phyloP scores from a whole-genome alignment of 2,888 invertebrate species.

The Watsonalla binaria region DNA sequence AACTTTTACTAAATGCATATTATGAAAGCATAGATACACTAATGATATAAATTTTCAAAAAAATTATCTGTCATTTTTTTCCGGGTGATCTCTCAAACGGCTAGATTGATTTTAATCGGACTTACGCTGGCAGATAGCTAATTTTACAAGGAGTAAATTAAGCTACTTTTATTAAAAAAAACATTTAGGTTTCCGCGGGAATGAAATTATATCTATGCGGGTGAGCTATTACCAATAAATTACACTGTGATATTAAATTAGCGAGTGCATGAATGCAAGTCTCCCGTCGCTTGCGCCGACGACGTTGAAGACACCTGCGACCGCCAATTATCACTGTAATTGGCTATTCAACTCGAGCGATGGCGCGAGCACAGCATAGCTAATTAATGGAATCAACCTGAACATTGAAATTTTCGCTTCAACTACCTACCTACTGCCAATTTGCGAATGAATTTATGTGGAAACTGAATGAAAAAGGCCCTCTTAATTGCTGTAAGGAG shows the following conservation, averaged over 20 bases:
- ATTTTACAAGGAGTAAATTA: no score
- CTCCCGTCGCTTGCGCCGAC: slow-evolving; percentile 29
- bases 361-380: slow-evolving; percentile 61
- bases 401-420: slow-evolving; percentile 72
- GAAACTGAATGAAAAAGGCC: slow-evolving; percentile 27
- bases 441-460: slow-evolving; percentile 44
- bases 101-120: no score
- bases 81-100: no score
- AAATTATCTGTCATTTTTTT: no score
- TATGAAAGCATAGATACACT: no score
- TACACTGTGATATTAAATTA: background rate
- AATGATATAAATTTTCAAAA: no score
- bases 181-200: no score
- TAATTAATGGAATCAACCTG: slow-evolving; percentile 73
- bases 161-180: no score
- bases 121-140: no score
- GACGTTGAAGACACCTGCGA: slow-evolving; percentile 66
- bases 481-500: slow-evolving; percentile 13
- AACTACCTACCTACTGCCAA: slow-evolving; percentile 40
- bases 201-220: no score
- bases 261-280: background rate
- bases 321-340: slow-evolving; percentile 76
- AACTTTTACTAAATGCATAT: no score
- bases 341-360: slow-evolving; percentile 72
- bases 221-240: no score